These are phyloP conservation scores for Capromys pilorides DNA, from an alignment of 2,797 vertebrate genomes.

Conservation along the genomic window DNA sequence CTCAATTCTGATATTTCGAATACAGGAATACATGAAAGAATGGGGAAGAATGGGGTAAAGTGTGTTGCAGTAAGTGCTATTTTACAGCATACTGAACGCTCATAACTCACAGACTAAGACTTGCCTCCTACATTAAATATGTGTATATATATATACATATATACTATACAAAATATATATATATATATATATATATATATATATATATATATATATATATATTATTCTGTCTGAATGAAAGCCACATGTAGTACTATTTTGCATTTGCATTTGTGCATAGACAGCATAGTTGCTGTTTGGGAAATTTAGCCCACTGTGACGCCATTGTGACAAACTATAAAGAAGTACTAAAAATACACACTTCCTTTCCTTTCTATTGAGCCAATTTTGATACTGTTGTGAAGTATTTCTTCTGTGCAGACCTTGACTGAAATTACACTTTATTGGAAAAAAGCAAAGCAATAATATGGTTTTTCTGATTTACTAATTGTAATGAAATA, in stretches of 20 bases:
- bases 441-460: not conserved
- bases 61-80: not conserved
- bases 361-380: not conserved
- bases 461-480: not conserved
- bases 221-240: not conserved
- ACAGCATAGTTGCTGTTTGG: not conserved
- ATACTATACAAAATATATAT: no score
- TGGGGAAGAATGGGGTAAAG: not conserved
- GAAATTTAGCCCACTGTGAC: not conserved
- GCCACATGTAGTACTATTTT: not conserved
- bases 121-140: not conserved
- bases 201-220: not conserved
- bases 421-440: not conserved
- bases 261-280: not conserved
- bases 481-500: not conserved
- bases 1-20: not conserved
- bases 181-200: no score
- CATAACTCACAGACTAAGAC: not conserved
- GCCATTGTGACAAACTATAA: not conserved
- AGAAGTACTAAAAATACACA: not conserved
- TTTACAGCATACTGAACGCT: not conserved
- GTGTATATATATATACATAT: no score
- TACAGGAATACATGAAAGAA: not conserved
- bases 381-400: not conserved
- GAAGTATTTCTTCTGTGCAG: not conserved